Evolutionary conservation across 2,888 invertebrate species (phyloP), one percentile per base, ranked within the genome.

Genomic region (Rhamphomyia laevipes): DNA sequence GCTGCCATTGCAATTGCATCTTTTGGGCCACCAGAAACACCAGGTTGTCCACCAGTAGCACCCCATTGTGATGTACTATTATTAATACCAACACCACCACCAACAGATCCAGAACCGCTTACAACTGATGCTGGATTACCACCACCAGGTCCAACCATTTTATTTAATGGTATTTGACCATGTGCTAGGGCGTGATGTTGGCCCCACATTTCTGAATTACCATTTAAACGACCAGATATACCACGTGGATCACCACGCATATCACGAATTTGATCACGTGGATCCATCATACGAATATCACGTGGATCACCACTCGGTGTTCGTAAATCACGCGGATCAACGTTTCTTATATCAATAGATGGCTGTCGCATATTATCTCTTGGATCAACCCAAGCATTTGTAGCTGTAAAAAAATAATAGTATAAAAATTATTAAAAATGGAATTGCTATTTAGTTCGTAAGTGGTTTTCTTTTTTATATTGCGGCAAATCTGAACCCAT

Each of bases 221-320:
- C 88, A 63, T 88, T 89, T 49, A 89, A 75, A 12, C 89, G 76
- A 15, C 89, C 89, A 13, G 87, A 87, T 59, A 88, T 87, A 44
- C 88, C 89, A 43, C 82, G 76, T 1, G 81, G 81, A 67, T 83
- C 83, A 2, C 82, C 82, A 43, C 83, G 74, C 75, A 80, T 77
- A 57, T 79, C 80, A 38, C 80, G 77, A 57, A 77, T 77, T 48
- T 74, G 70, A 55, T 70, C 70, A 7, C 75, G 67, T 2, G 74
- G 74, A 59, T 71, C 71, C 68, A 76, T 73, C 18, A n/a, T 23
- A 44, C 74, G 64, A 45, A 70, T 59, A 51, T 70, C 71, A 33
- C 70, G 65, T 1, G 65, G 66, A 58, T 70, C 70, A 30, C 59
- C 61, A 23, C 62, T 57, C 54, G 69, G 61, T 45, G 67, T 60